A percentile compares a stretch with the other conserved stretches of the same genome.
Conservation (phyloP, 37 sponge, comb jelly and placozoan species). For the Ephydatia muelleri region DNA sequence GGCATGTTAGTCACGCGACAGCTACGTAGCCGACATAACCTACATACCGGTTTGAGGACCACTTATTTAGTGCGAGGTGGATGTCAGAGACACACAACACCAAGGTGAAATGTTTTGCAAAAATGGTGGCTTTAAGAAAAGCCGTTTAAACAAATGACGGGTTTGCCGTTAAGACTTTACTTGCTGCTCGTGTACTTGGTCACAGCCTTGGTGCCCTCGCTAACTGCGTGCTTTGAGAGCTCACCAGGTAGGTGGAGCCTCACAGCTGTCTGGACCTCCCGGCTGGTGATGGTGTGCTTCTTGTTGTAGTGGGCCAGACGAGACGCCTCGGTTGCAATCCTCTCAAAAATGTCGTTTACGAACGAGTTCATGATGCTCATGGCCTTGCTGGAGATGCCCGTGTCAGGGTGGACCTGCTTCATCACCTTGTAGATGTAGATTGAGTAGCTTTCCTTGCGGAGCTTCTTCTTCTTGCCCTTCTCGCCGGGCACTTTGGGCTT, state of each 20-base stretch:
- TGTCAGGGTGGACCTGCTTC: constrained; percentile 99
- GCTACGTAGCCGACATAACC: too few relatives aligned
- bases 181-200: constrained; percentile 99
- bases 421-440: constrained; percentile 99
- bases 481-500: constrained; percentile 78
- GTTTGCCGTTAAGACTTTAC: constrained; percentile 12
- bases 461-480: constrained; percentile 68
- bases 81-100: too few relatives aligned
- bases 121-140: constrained; percentile 71
- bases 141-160: constrained; percentile 24
- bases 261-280: constrained; percentile 97
- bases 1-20: too few relatives aligned
- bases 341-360: constrained; percentile 97
- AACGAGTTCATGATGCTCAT: constrained; percentile 99
- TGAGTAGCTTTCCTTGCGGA: constrained; percentile 92
- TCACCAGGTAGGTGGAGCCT: constrained; percentile 95
- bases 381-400: constrained; percentile 96
- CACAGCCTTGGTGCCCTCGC: constrained; percentile 99
- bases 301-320: constrained; percentile 99
- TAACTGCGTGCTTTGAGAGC: constrained; percentile 95
- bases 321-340: constrained; percentile 89
- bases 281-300: constrained; percentile 93
- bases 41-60: too few relatives aligned
- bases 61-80: too few relatives aligned
- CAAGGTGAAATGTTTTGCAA: constrained; percentile 17